Evolutionary conservation across 2,797 vertebrate genomes (phyloP), one percentile per base, ranked within the genome.

Genomic region (Acanthopagrus latus): DNA sequence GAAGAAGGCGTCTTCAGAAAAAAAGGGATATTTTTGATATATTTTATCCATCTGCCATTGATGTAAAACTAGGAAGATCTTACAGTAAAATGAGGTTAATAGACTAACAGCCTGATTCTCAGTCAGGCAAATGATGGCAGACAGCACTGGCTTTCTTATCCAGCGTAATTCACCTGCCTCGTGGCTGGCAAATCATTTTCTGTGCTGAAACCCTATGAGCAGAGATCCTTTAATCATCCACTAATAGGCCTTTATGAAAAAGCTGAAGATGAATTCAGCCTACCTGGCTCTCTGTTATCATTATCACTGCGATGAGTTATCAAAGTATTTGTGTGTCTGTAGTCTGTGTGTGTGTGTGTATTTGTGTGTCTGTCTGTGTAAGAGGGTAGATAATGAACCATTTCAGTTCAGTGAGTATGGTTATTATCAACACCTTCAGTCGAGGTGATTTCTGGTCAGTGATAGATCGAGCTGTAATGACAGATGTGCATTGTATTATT

Each of bases 201-300:
- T 69, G 76, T 77, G 91, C 83, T 58, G 79, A 89, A 83, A 86
- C 85, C 88, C 85, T 89, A 81, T 85, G 90, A 91, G 90, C 88
- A 89, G 78, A 88, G 88, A 91, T 90, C 89, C 91, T 94, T 94
- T 94, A 94, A 94, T 94, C 93, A 93, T 91, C 80, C 70, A 59
- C 91, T 94, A 93, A 94, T 93, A 93, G 89, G 91, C 86, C 91
- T 92, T 94, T 93, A 92, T 94, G 93, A 93, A 93, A 92, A 92
- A 91, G 82, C 91, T 83, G 88, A 88, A 93, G 91, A 93, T 93
- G 91, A 92, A 93, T 93, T 91, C 90, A 88, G 90, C 72, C 85
- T 91, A 91, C 92, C 91, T 91, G 81, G 86, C 84, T 85, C 82
- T 90, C 85, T 88, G 88, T 93, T 93, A 90, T 92, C 91, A 91